Percentiles rank a stretch among this genome's conserved stretches.
Conservation (phyloP, 2,113 vertebrate species). For the Platichthys flesus region DNA sequence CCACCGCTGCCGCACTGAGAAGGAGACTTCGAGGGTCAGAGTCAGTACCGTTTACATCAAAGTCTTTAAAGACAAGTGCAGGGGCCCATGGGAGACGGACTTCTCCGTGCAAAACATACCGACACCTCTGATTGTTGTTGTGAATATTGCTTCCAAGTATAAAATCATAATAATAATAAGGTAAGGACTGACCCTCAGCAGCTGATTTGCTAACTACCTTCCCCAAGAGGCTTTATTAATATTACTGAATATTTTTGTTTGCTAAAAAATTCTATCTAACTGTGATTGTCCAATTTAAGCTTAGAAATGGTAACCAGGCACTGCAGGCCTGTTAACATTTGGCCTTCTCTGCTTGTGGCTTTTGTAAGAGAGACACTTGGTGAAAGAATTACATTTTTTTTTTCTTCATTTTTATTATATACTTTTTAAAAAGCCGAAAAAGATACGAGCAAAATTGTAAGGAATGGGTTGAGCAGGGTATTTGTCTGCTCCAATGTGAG, state of each 20-base stretch:
- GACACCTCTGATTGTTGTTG: constrained; percentile 23
- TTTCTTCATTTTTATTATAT: neutral
- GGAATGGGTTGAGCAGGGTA: neutral
- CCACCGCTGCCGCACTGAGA: constrained; percentile 16
- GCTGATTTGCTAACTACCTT: constrained; percentile 2
- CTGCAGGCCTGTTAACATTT: neutral
- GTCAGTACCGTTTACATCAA: constrained; percentile 33
- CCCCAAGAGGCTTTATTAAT: constrained; percentile 15
- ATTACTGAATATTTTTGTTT: constrained; percentile 2
- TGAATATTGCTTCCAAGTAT: constrained; percentile 4
- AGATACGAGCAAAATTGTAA: neutral
- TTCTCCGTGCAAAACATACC: constrained; percentile 35
- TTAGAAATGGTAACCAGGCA: neutral
- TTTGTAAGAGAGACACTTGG: neutral
- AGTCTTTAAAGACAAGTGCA: constrained; percentile 35
- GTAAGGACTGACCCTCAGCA: neutral
- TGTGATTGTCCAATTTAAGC: constrained; percentile 1
- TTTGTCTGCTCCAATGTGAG: neutral
- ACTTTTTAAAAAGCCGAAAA: neutral
- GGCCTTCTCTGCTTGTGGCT: neutral
- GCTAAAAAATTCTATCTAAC: neutral
- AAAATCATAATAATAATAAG: neutral
- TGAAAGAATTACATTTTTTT: neutral
- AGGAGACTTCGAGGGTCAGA: constrained; percentile 13
- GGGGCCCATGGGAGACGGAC: constrained; percentile 18